Evolutionary conservation across 2,888 invertebrate species (phyloP).

Genomic region (Melanargia galathea): DNA sequence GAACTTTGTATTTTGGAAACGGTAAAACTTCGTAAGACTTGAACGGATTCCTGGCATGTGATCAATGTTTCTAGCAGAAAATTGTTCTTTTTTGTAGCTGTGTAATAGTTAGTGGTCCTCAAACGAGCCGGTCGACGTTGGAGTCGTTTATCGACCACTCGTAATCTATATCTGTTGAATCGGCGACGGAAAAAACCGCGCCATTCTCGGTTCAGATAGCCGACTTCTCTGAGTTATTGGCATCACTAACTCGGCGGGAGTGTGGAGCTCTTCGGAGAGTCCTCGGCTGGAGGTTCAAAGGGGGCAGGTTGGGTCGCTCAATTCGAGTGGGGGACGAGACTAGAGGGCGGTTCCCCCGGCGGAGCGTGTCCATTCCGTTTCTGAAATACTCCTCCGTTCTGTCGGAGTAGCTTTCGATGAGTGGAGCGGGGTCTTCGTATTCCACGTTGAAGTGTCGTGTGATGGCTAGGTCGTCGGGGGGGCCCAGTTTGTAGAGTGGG

Average conservation of each 20-base stretch:
- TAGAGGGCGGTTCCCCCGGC: conserved; percentile 83
- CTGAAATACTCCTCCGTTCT: conserved; percentile 74
- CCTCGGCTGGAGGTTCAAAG: conserved; percentile 85
- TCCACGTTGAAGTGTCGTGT: conserved; percentile 91
- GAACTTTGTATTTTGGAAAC: no score
- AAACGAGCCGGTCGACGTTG: conserved; percentile 74
- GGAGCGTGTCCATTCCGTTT: conserved; percentile 72
- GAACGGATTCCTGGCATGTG: no score
- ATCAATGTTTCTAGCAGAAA: neutral
- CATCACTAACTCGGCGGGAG: conserved; percentile 77
- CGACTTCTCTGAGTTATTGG: conserved; percentile 72
- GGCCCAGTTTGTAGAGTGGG: conserved; percentile 75
- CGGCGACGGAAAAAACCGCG: conserved; percentile 81
- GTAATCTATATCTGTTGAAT: conserved; percentile 71
- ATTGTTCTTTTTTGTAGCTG: conserved; percentile 1
- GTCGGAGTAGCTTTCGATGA: conserved; percentile 87
- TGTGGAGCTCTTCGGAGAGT: conserved; percentile 78
- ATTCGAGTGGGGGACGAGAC: conserved; percentile 92
- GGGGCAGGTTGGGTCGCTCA: conserved; percentile 91
- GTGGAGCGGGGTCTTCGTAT: conserved; percentile 89
- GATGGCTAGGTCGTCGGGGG: conserved; percentile 80
- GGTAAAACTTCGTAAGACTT: no score
- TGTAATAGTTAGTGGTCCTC: conserved; percentile 45
- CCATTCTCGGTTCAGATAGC: conserved; percentile 79
- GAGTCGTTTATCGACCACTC: conserved; percentile 69